Evolutionary conservation across 2,888 invertebrate genomes (phyloP).

Genomic region (Molorchus minor): DNA sequence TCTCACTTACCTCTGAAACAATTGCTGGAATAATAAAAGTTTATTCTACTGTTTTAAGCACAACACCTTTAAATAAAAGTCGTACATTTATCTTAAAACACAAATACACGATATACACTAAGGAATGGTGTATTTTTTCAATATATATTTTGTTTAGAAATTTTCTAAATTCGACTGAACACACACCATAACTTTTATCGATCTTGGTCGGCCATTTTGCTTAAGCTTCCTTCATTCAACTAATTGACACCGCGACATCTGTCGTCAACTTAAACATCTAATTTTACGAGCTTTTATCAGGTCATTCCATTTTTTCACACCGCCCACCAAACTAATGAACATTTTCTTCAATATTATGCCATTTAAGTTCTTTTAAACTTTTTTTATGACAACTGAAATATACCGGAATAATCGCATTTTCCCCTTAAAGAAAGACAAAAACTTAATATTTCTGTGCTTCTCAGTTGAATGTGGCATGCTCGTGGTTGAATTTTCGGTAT

Average conservation of each 20-base stretch:
- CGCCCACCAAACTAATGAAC: no score
- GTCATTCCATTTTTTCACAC: constrained; percentile 13
- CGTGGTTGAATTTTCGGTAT: no score
- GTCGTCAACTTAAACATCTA: constrained; percentile 5
- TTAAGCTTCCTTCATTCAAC: constrained; percentile 44
- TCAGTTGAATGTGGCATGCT: no score
- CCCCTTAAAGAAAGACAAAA: no score
- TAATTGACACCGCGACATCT: constrained; percentile 35
- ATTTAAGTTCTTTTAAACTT: no score
- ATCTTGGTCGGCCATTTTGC: constrained; percentile 57
- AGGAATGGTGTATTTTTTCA: constrained; percentile 27
- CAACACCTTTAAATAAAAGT: constrained; percentile 20
- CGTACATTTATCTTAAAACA: constrained; percentile 31
- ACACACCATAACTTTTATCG: constrained; percentile 56
- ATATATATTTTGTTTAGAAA: constrained; percentile 45
- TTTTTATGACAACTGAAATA: no score
- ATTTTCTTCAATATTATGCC: no score
- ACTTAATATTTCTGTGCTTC: no score
- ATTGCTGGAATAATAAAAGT: constrained; percentile 52
- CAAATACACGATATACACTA: constrained; percentile 31
- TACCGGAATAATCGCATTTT: no score
- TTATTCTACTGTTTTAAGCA: constrained; percentile 25
- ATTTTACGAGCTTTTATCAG: constrained; percentile 25
- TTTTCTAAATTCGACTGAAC: constrained; percentile 48
- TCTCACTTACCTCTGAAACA: constrained; percentile 54